phyloP scores from a whole-genome alignment of 2,113 vertebrate species.

The Tautogolabrus adspersus region DNA sequence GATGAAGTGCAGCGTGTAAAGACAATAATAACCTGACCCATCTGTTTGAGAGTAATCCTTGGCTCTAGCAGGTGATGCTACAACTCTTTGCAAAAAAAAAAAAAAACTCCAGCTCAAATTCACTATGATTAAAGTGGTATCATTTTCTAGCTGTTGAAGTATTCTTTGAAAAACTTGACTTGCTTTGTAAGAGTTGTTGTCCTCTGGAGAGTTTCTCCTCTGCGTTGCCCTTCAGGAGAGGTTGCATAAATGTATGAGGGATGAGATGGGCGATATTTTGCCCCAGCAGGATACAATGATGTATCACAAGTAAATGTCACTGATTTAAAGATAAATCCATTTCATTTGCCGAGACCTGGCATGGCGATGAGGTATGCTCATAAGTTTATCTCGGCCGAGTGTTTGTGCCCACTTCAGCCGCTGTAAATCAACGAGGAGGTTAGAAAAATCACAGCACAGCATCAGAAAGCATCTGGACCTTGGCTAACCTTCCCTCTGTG shows the following conservation, averaged over 20 bases:
- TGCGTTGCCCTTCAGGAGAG: constrained; percentile 14
- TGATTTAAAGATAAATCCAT: constrained; percentile 69
- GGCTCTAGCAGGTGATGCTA: too few relatives aligned
- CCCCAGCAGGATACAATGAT: constrained; percentile 33
- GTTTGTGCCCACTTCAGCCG: constrained; percentile 60
- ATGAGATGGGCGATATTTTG: constrained; percentile 36
- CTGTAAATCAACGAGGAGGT: constrained; percentile 66
- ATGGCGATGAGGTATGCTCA: constrained; percentile 40
- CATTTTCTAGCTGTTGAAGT: background rate
- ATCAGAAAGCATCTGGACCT: constrained; percentile 69
- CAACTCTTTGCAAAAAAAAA: too few relatives aligned
- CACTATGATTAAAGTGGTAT: too few relatives aligned
- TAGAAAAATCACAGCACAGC: constrained; percentile 51
- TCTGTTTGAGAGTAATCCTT: too few relatives aligned
- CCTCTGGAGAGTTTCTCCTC: background rate
- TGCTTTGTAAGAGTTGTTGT: background rate
- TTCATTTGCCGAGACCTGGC: constrained; percentile 51
- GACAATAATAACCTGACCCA: too few relatives aligned
- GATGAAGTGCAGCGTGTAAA: too few relatives aligned
- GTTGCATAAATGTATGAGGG: constrained; percentile 37
- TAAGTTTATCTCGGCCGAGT: constrained; percentile 45
- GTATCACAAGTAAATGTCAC: constrained; percentile 42
- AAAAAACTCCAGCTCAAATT: too few relatives aligned
- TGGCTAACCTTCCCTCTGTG: constrained; percentile 64
- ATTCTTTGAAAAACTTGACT: background rate